These are phyloP conservation scores for Regulus satrapa DNA, from an alignment of 2,113 vertebrate species.

Conservation along the genomic window DNA sequence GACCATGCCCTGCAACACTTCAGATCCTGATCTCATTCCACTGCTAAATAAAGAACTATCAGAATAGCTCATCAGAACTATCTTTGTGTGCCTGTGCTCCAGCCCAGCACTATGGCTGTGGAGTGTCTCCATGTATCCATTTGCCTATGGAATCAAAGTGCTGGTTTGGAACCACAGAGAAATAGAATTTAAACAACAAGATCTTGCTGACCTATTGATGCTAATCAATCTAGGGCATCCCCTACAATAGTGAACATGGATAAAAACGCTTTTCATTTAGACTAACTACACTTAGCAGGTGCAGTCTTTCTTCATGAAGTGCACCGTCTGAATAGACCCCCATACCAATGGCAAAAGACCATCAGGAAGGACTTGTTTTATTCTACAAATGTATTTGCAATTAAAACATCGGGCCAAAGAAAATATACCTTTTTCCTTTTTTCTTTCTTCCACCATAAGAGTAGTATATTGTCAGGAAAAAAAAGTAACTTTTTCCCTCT, in stretches of 20 bases:
- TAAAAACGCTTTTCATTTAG: not conserved
- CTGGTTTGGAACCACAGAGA: not conserved
- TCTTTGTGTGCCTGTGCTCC: not conserved
- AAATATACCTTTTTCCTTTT: not conserved
- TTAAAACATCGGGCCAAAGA: not conserved
- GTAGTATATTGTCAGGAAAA: not conserved
- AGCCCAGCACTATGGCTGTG: fast-evolving
- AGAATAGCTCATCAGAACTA: not conserved
- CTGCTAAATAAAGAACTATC: not conserved
- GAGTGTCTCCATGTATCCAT: not conserved
- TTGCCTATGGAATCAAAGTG: not conserved
- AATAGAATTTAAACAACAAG: not conserved
- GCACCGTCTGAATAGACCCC: not conserved
- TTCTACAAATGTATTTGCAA: not conserved
- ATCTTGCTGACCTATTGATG: not conserved
- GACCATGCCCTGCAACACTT: not conserved
- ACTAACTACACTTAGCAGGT: not conserved
- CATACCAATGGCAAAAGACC: not conserved
- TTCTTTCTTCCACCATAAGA: not conserved
- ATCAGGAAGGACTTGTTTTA: not conserved
- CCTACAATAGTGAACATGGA: not conserved
- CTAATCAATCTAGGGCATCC: fast-evolving
- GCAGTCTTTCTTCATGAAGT: not conserved
- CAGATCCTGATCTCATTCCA: not conserved
- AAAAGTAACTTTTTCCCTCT: not conserved